Base-by-base conservation (phyloP, 2,113 vertebrate species). In the Tilapia sparmanii region DNA sequence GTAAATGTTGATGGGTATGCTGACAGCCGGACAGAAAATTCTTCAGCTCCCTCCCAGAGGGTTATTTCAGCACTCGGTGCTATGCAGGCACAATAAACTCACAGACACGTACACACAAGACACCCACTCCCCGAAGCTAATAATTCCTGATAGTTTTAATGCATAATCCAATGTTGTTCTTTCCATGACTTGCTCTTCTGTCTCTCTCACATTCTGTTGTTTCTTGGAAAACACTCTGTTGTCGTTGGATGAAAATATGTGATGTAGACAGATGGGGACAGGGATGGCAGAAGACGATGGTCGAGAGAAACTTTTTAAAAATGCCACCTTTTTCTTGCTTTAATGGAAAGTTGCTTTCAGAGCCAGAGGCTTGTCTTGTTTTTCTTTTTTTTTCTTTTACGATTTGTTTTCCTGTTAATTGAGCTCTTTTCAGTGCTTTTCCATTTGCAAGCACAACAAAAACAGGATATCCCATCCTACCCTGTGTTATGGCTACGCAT, bases 391-490 rank as follows among this genome's bases (percentile, higher is more conserved):
- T 38, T 7, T 31, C 61, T 38, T 38, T 13, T 38, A 19, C 31
- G 38, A 80, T 15, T 8, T n/a, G 26, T 16, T 63, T 83, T 83
- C 80, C 40, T 84, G 45, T 59, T 22, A 54, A 42, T 38, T 68
- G 9, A 16, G 8, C 73, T 33, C 18, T 12, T 45, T 35, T 66
- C 35, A 35, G 10, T 55, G 40, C n/a, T 81, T 78, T 84, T 87
- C 52, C 73, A 81, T 53, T 89, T 33, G 71, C 73, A 73, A 83
- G 71, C 79, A 89, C 90, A 94, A 94, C 91, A 95, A 94, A 90
- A 93, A 93, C 93, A 94, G 94, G 93, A 94, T 92, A 94, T 92
- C 90, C 90, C 86, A 73, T 90, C 81, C 66, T 22, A 81, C 68
- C 68, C 68, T 15, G 47, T 76, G 87, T 85, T 85, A 42, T 76